phyloP scores from a whole-genome alignment of 2,888 invertebrate genomes.

The Ochropleura leucogaster region DNA sequence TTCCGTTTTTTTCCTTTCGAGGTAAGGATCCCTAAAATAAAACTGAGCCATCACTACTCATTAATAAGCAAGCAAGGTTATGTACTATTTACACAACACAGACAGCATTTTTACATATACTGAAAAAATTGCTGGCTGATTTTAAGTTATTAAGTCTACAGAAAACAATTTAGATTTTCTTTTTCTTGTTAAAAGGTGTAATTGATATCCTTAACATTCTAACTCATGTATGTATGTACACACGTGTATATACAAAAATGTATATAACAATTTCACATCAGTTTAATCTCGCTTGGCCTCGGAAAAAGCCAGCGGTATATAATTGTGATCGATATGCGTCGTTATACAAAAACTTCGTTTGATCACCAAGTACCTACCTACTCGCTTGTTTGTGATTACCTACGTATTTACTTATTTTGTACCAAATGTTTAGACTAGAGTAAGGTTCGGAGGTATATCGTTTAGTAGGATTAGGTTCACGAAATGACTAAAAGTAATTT shows the following conservation, averaged over 20 bases:
- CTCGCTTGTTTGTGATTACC: slow-evolving; percentile 2
- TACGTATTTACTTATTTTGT: slow-evolving; percentile 1
- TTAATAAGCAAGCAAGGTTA: background rate
- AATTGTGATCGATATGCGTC: slow-evolving; percentile 29
- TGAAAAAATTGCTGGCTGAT: background rate
- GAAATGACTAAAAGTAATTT: background rate
- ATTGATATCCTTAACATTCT: slow-evolving; percentile 2
- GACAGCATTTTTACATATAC: background rate
- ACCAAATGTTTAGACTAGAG: background rate
- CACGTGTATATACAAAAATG: background rate
- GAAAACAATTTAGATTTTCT: background rate
- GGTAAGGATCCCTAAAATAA: too few relatives aligned
- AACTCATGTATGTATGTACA: background rate
- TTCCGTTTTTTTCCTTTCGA: too few relatives aligned
- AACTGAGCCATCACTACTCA: background rate
- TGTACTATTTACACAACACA: background rate
- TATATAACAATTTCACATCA: background rate
- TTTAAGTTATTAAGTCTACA: background rate
- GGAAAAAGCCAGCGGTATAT: slow-evolving; percentile 13
- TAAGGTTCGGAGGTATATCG: background rate
- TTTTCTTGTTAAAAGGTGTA: background rate
- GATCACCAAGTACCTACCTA: slow-evolving; percentile 13
- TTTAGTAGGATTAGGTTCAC: background rate
- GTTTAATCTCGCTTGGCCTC: slow-evolving; percentile 22
- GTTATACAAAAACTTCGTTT: slow-evolving; percentile 41